These are phyloP conservation scores for Chelonia mydas DNA, from an alignment of 2,797 vertebrate species.

Conservation along the genomic window DNA sequence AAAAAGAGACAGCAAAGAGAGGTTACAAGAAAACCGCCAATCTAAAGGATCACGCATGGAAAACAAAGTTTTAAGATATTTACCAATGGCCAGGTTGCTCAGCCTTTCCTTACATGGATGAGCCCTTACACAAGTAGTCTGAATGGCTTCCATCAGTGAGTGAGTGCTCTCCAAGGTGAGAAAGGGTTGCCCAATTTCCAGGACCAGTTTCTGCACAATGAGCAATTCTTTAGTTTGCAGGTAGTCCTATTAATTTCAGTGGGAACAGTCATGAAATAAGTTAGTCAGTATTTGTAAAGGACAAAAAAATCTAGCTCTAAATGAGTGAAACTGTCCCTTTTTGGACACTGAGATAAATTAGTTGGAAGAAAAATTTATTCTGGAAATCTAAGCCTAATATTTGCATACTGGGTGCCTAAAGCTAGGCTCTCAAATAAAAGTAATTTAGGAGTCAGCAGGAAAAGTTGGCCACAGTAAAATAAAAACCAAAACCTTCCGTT, in stretches of 20 bases:
- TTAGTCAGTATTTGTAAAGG: accelerated
- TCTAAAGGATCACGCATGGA: neutral
- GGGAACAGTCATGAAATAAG: neutral
- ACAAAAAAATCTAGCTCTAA: neutral
- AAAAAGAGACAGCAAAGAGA: accelerated
- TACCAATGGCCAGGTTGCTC: accelerated
- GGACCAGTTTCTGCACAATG: neutral
- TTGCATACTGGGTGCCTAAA: neutral
- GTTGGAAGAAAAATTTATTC: accelerated
- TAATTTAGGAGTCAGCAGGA: neutral
- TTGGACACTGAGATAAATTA: neutral
- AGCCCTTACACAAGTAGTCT: neutral
- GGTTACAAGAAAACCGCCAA: neutral
- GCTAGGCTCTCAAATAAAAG: neutral
- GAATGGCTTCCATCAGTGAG: neutral
- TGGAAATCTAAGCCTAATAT: neutral
- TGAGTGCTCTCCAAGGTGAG: neutral
- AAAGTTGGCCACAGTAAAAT: neutral
- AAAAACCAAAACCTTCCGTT: neutral
- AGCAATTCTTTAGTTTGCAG: neutral
- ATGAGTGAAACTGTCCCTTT: neutral
- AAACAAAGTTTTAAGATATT: neutral
- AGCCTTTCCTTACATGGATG: neutral
- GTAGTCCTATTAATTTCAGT: neutral
- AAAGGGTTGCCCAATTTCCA: neutral